Evolutionary conservation across 2,888 invertebrate species (phyloP).

Genomic region (Mylabris sibirica): DNA sequence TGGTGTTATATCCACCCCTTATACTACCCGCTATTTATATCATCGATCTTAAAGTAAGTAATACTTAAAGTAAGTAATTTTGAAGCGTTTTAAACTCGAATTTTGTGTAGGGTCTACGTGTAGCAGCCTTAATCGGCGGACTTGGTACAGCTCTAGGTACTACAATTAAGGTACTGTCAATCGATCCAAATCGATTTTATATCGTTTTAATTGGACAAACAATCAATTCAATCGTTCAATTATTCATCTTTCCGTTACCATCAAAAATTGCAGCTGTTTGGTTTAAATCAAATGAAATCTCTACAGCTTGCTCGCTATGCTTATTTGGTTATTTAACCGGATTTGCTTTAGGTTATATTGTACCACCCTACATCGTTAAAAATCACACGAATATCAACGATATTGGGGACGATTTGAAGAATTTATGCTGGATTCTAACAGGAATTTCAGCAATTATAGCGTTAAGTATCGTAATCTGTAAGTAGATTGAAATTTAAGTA

Average conservation of each 20-base stretch:
- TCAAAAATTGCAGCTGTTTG: slow-evolving; percentile 92
- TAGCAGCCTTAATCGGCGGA: slow-evolving; percentile 80
- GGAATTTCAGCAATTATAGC: slow-evolving; percentile 40
- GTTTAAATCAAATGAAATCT: slow-evolving; percentile 91
- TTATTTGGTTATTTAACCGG: slow-evolving; percentile 49
- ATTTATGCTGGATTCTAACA: slow-evolving; percentile 65
- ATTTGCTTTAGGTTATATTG: slow-evolving; percentile 44
- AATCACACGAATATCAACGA: slow-evolving; percentile 47
- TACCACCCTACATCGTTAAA: slow-evolving; percentile 57
- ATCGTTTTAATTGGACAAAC: slow-evolving; percentile 89
- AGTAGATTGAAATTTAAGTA: no score
- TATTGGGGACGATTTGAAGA: slow-evolving; percentile 58
- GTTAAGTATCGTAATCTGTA: slow-evolving; percentile 45
- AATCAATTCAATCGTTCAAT: slow-evolving; percentile 83
- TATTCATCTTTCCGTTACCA: slow-evolving; percentile 90
- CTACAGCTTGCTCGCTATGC: slow-evolving; percentile 49
- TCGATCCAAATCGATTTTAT: slow-evolving; percentile 82
- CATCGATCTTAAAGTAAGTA: slow-evolving; percentile 87
- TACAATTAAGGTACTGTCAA: slow-evolving; percentile 88
- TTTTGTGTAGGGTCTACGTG: slow-evolving; percentile 76
- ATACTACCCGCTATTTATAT: slow-evolving; percentile 96
- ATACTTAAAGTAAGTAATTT: not conserved
- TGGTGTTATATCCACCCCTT: slow-evolving; percentile 93
- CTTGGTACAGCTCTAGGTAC: slow-evolving; percentile 86
- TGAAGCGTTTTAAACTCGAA: no score